These are phyloP conservation scores for Aphelenchoides avenae DNA, from an alignment of 1,140 invertebrate species.

Conservation along the genomic window DNA sequence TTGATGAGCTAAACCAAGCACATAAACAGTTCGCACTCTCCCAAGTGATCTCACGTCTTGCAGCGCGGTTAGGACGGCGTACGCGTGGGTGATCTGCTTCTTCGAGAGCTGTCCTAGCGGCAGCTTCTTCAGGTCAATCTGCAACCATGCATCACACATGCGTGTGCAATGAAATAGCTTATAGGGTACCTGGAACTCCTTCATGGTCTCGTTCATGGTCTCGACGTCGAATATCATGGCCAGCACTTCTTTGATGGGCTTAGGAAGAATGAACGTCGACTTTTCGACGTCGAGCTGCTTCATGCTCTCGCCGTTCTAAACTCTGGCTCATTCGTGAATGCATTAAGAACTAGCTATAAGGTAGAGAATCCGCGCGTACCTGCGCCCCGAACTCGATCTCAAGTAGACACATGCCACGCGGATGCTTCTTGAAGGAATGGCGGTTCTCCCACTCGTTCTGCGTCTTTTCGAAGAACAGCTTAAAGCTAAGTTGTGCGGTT, in stretches of 20 bases:
- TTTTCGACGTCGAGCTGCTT: conserved; percentile 62
- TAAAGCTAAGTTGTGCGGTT: conserved; percentile 24
- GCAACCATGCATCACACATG: background rate
- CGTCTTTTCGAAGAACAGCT: conserved; percentile 74
- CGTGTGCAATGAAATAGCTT: background rate
- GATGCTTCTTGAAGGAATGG: conserved; percentile 69
- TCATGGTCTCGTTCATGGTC: conserved; percentile 49
- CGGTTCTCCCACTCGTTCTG: conserved; percentile 71
- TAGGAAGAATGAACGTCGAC: conserved; percentile 27
- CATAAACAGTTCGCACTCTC: too few relatives aligned
- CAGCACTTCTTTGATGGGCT: conserved; percentile 33
- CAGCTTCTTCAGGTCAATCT: conserved; percentile 42
- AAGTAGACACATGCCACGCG: conserved; percentile 78
- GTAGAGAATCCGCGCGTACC: too few relatives aligned
- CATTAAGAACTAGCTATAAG: too few relatives aligned
- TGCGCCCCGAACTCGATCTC: conserved; percentile 79
- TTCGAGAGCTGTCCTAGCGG: conserved; percentile 30
- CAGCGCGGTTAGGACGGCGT: conserved; percentile 27
- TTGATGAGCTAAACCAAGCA: too few relatives aligned
- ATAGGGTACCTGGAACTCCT: conserved; percentile 78
- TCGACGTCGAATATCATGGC: conserved; percentile 71
- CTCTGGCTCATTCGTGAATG: background rate
- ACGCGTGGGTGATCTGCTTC: conserved; percentile 25
- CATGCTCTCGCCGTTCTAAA: conserved; percentile 63
- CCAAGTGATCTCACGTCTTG: too few relatives aligned